These are phyloP conservation scores for crab-eating macaque (Macaca fascicularis) DNA, from an alignment of 2,113 vertebrate species.

Conservation along the genomic window DNA sequence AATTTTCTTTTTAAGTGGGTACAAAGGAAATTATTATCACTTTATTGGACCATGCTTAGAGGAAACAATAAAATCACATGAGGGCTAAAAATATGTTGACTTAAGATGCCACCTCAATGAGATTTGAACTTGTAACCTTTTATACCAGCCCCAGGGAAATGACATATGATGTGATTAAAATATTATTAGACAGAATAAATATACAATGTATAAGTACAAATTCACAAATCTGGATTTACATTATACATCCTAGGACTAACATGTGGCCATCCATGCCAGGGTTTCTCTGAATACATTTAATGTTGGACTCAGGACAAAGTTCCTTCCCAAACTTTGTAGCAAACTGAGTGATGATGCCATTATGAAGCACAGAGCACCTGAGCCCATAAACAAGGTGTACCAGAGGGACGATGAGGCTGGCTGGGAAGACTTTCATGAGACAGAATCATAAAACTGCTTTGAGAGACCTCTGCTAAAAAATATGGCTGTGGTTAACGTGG, in stretches of 20 bases:
- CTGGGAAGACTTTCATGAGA: neutral
- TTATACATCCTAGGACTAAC: neutral
- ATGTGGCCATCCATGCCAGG: neutral
- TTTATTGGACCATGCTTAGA: constrained; percentile 26
- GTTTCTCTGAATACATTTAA: constrained; percentile 22
- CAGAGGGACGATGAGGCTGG: neutral
- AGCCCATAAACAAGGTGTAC: neutral
- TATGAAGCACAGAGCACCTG: neutral
- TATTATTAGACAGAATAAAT: constrained; percentile 12
- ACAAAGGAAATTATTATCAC: neutral
- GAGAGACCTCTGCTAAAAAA: constrained; percentile 11
- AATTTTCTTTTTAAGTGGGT: constrained; percentile 40
- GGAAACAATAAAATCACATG: constrained; percentile 38
- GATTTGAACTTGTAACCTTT: constrained; percentile 36
- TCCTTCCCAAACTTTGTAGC: neutral
- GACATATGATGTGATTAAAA: constrained; percentile 31
- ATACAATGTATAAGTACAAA: neutral
- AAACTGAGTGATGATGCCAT: neutral
- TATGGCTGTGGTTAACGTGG: neutral
- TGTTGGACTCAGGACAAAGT: neutral
- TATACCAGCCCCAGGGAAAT: constrained; percentile 10
- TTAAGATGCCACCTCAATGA: neutral
- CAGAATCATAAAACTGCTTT: constrained; percentile 30
- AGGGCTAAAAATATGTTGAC: constrained; percentile 41
- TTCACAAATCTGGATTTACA: constrained; percentile 35